Base-by-base conservation (phyloP, 2,888 invertebrate species). In the Andrena minutula region DNA sequence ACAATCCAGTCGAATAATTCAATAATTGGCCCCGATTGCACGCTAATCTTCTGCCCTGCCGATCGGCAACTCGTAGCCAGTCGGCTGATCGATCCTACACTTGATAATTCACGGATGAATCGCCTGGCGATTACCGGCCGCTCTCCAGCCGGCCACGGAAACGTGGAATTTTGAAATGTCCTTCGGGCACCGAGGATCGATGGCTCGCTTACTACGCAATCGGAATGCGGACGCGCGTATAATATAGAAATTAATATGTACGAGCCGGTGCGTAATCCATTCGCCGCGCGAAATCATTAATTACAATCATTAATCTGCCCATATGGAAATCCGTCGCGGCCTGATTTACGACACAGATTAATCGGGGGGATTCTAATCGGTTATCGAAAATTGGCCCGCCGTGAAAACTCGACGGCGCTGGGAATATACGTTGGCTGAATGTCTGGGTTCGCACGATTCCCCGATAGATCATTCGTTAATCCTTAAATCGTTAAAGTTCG, bases 211-310 rank as follows among this genome's bases (percentile, higher is more conserved):
- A 51, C 26, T 32, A 28, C 26, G 20, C 79, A 26, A 71, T 75
- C 51, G 20, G 49, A 68, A 79, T 74, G 68, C 80, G 58, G 26
- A n/a, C 56, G 41, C 63, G 51, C 26, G 58, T 30, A 8, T 30
- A 41, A 69, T 73, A 69, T 68, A 79, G 20, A 81, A 79, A 79
- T 81, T 81, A 81, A 81, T 81, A 81, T 73, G 80, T 65, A 56
- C 74, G 73, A 41, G 60, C 8, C 32, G 3, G 20, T 30, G 41
- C 41, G 58, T 49, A 58, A 72, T 71, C 70, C 60, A 20, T 70
- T 53, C 53, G 35, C 26, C 35, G 28, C 26, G 35, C 23, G 53
- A 26, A 79, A 81, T 73, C 73, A 81, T 81, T 79, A 79, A 79
- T 79, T 79, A 79, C 80, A 12, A 64, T 79, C 61, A 81, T 81